Evolutionary conservation across 2,113 vertebrate species (phyloP).

Genomic region (Scopus umbretta): DNA sequence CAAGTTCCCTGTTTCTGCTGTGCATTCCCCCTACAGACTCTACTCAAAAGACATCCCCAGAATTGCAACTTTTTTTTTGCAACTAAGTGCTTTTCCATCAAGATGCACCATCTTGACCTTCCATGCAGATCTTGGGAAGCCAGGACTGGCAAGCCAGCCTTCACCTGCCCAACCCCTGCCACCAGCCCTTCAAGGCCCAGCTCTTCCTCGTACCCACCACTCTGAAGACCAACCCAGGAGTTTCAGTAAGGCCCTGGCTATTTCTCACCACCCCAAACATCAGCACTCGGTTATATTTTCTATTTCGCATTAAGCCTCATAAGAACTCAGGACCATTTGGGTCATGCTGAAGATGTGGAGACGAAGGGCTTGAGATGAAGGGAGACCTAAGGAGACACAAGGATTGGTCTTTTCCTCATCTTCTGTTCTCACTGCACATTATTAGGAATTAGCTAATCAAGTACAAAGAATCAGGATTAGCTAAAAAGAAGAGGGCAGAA

Average conservation of each 20-base stretch:
- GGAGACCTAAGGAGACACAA: neutral
- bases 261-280: neutral
- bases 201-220: neutral
- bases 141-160: neutral
- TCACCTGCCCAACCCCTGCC: neutral
- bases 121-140: neutral
- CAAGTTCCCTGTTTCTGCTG: neutral
- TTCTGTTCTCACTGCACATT: neutral
- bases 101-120: neutral
- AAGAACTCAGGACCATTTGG: neutral
- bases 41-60: neutral
- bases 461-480: neutral
- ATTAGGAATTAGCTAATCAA: neutral
- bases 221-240: neutral
- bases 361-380: neutral
- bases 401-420: neutral
- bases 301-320: neutral
- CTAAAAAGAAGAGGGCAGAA: neutral
- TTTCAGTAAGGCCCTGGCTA: neutral
- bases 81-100: neutral
- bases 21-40: neutral
- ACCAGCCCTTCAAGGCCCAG: neutral
- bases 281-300: neutral
- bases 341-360: neutral
- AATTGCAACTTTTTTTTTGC: neutral